Base-by-base conservation (phyloP, 2,888 invertebrate genomes). In the Plagodis dolabraria region DNA sequence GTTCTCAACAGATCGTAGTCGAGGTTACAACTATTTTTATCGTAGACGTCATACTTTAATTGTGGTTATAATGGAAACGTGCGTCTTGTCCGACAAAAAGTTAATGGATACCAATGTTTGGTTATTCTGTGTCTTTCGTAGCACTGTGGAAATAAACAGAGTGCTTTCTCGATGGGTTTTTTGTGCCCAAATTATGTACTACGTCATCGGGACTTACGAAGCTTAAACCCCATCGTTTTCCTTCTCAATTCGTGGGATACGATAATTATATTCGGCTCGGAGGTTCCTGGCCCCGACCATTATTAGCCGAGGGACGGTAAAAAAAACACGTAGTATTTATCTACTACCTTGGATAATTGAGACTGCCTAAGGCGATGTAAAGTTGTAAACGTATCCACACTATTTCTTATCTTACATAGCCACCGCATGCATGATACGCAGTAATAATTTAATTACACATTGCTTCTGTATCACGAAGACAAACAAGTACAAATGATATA, bases 221-320 rank as follows among this genome's bases (percentile, higher is more conserved):
- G 82, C 87, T 87, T 86, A 87, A 63, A 84, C 83, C 79, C 82
- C 79, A 77, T 79, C 83, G 77, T 86, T 88, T 85, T 84, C 86
- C 85, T 83, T 74, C 79, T 80, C 82, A 72, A 72, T 88, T 89
- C 89, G 87, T 79, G 83, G 88, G 85, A 91, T 81, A 78, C 86
- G 90, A 22, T 22, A 22, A 92, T 92, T 90, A 91, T 80, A 66
- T 77, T 76, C 69, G 75, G 78, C 73, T 69, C 71, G 63, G 56
- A 70, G 69, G 58, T 55, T 65, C 49, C 60, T 65, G 63, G 49
- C 53, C 57, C 47, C 47, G 61, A 67, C 65, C 70, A 78, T 85
- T 81, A 83, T 83, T 79, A 81, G 69, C 72, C 57, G 65, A 69
- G 70, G 69, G 63, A 71, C 73, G 69, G 77, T 81, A 85, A 85